Evolutionary conservation across 2,797 vertebrate species (phyloP), one percentile per base, ranked within the genome.

Genomic region (Pipistrellus kuhlii): DNA sequence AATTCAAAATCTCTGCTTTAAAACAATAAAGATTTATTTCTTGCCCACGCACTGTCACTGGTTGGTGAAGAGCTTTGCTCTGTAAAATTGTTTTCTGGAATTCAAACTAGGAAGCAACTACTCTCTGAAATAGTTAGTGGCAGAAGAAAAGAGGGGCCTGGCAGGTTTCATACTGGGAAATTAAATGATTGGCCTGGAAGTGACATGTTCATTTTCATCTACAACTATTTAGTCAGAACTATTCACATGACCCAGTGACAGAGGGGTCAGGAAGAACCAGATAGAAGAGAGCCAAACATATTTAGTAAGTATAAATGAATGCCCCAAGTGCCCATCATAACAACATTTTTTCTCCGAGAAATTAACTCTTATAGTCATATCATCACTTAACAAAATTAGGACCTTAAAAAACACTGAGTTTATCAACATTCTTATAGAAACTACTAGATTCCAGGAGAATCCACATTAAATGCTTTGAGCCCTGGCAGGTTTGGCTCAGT

Each of bases 161-260:
- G 23, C 81, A 90, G 69, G 20, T 64, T 59, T 93, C 48, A 75
- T 48, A 86, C 1, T 51, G 75, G 76, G 44, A 89, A 86, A 86
- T 82, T 91, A 78, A 83, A 86, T 71, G 53, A 87, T 4, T 46
- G 20, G 55, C 57, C 38, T 87, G 15, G 55, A 95, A 90, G 27
- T 73, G 78, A 95, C 44, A 89, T 7, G 64, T 44, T 92, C 75
- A 90, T 51, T 86, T 81, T 62, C 69, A 96, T 59, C 85, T 71
- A 85, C 30, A 94, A 78, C 48, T 81, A 86, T 93, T 62, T 86
- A 46, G 57, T 78, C 80, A 85, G 72, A 94, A 96, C 27, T 69
- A 75, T 76, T 85, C 23, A 59, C 35, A 80, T 2, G 1, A 32
- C n/a, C 57, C 81, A 93, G 23, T 77, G 72, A 96, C 21, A 57